Evolutionary conservation across 1,140 invertebrate genomes (phyloP).

Genomic region (Neotoxoptera formosana): DNA sequence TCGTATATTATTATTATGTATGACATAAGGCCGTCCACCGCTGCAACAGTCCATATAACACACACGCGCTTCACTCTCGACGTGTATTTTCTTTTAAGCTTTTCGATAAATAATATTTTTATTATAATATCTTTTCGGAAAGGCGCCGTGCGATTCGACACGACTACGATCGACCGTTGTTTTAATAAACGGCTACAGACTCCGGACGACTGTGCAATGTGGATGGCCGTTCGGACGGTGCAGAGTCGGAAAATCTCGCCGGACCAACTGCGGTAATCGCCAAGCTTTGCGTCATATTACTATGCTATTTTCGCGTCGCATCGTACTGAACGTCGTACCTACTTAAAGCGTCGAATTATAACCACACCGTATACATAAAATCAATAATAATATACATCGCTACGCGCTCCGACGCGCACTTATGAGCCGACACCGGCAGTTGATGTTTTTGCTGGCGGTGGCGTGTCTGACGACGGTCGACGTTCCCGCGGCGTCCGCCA

Average conservation of each 20-base stretch:
- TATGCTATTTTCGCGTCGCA: background rate
- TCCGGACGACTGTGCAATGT: too few relatives aligned
- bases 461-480: background rate
- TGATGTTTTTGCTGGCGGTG: background rate
- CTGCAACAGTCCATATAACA: background rate
- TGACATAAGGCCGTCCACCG: background rate
- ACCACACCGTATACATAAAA: background rate
- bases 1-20: background rate
- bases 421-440: background rate
- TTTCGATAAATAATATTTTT: background rate
- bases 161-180: too few relatives aligned
- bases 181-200: background rate
- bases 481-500: too few relatives aligned
- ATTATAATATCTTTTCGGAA: background rate
- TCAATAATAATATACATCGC: background rate
- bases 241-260: background rate
- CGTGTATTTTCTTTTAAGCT: background rate
- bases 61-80: too few relatives aligned
- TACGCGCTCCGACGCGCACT: background rate
- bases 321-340: too few relatives aligned
- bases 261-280: background rate
- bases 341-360: background rate
- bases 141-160: background rate
- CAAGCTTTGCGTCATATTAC: background rate
- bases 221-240: background rate